These are phyloP conservation scores for Poecilia latipinna DNA, from an alignment of 2,113 vertebrate genomes.

Conservation along the genomic window DNA sequence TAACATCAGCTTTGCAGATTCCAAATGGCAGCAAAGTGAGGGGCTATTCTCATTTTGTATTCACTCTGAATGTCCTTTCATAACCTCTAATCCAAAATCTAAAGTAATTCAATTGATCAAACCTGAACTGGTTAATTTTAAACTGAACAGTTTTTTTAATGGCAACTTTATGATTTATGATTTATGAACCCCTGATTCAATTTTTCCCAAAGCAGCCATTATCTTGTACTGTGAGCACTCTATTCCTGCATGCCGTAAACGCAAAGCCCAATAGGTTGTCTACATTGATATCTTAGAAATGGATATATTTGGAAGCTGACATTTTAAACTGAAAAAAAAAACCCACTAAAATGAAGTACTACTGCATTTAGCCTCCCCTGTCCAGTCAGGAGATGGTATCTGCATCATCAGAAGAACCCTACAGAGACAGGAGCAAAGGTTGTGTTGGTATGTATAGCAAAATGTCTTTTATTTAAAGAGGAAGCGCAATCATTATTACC, in stretches of 20 bases:
- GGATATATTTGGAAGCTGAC: not conserved
- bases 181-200: too few relatives aligned
- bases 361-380: not conserved
- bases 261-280: not conserved
- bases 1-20: too few relatives aligned
- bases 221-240: not conserved
- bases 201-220: not conserved
- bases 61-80: not conserved
- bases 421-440: not conserved
- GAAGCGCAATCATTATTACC: not conserved
- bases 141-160: too few relatives aligned
- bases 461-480: not conserved
- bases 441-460: not conserved
- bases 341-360: not conserved
- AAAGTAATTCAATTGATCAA: not conserved
- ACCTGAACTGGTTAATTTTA: too few relatives aligned
- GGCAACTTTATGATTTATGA: too few relatives aligned
- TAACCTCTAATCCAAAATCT: not conserved
- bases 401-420: not conserved
- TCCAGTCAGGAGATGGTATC: not conserved
- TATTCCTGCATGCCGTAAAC: not conserved
- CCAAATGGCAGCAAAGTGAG: too few relatives aligned
- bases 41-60: not conserved
- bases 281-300: not conserved
- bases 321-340: not conserved